Evolutionary conservation across 1,140 invertebrate genomes (phyloP).

Genomic region (Macrocentrus cingulum): DNA sequence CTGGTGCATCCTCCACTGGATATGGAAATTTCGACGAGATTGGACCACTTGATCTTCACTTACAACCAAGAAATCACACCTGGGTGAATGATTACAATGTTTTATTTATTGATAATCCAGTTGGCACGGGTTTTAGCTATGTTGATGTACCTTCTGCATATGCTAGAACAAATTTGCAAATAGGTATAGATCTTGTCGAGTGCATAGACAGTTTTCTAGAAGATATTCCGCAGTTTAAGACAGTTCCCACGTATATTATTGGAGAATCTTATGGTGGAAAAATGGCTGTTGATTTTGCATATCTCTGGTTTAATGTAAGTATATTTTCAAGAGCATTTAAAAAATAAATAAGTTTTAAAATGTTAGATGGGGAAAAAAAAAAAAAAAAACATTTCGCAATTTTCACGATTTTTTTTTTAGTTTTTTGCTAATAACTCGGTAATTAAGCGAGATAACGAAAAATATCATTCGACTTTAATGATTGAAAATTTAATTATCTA

Average conservation of each 20-base stretch:
- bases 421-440: no score
- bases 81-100: conserved; percentile 84
- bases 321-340: no score
- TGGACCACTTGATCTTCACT: conserved; percentile 69
- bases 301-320: conserved; percentile 64
- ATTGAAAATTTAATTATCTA: no score
- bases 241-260: conserved; percentile 76
- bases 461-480: no score
- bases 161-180: conserved; percentile 70
- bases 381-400: no score
- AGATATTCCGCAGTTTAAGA: conserved; percentile 67
- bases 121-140: conserved; percentile 87
- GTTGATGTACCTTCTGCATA: conserved; percentile 63
- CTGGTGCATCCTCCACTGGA: conserved; percentile 74
- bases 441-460: no score
- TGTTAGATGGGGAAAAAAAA: no score
- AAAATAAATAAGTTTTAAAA: no score
- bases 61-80: conserved; percentile 68
- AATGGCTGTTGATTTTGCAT: conserved; percentile 80
- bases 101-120: conserved; percentile 85
- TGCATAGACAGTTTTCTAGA: conserved; percentile 69
- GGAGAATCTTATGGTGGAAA: conserved; percentile 89
- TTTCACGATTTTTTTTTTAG: no score
- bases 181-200: conserved; percentile 76
- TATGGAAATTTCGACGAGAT: conserved; percentile 79